phyloP scores from a whole-genome alignment of 2,797 vertebrate genomes.

The Sphenopsis melanotis region DNA sequence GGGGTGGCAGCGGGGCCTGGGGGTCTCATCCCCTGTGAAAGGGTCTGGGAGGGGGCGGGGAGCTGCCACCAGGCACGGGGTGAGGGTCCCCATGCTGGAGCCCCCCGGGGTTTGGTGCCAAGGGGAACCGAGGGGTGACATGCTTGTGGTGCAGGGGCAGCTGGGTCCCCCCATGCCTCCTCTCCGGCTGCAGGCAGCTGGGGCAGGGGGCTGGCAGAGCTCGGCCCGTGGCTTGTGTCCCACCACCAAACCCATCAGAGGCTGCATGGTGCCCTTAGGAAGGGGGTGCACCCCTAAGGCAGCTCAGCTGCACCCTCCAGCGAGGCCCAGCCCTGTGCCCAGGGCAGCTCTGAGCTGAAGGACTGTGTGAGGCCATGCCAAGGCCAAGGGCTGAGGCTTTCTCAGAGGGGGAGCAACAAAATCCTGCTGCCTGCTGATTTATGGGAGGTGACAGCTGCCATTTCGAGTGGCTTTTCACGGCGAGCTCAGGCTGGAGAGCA shows the following conservation, averaged over 20 bases:
- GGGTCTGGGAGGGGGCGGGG: rapidly evolving
- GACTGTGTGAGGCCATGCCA: background rate
- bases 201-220: background rate
- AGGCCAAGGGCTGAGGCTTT: background rate
- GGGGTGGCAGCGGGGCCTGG: rapidly evolving
- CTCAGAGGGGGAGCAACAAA: background rate
- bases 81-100: background rate
- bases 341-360: background rate
- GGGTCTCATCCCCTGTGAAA: rapidly evolving
- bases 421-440: slow-evolving; percentile 5
- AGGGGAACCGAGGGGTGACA: background rate
- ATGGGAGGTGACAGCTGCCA: slow-evolving; percentile 20
- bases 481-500: background rate
- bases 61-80: rapidly evolving
- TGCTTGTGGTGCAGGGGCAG: rapidly evolving
- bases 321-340: background rate
- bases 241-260: background rate
- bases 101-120: background rate
- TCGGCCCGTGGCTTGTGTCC: background rate
- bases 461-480: background rate
- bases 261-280: background rate
- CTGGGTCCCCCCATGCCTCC: background rate
- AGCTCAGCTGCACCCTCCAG: background rate
- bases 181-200: background rate
- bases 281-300: background rate